These are phyloP conservation scores for Aplocera efformata DNA, from an alignment of 2,888 invertebrate genomes.

Conservation along the genomic window DNA sequence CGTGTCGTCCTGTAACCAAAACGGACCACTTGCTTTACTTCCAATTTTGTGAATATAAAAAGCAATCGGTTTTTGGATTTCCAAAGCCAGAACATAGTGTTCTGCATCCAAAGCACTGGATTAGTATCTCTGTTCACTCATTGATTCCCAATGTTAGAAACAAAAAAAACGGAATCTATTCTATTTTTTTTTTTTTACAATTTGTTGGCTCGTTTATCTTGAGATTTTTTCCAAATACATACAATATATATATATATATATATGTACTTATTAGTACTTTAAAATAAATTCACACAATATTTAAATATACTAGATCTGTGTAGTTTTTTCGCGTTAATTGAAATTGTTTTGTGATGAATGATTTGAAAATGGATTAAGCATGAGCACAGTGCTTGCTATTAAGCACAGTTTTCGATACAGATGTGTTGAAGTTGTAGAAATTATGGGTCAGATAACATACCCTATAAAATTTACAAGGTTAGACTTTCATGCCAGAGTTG, in stretches of 20 bases:
- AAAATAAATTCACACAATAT: no score
- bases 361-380: slow-evolving; percentile 13
- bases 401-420: slow-evolving; percentile 7
- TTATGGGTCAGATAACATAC: slow-evolving; percentile 54
- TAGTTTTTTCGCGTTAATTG: slow-evolving; percentile 36
- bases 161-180: no score
- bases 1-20: slow-evolving; percentile 91
- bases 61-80: slow-evolving; percentile 18
- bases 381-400: slow-evolving; percentile 18
- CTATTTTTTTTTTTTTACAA: no score
- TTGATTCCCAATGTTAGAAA: slow-evolving; percentile 9
- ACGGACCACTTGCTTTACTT: slow-evolving; percentile 39
- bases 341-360: slow-evolving; percentile 21
- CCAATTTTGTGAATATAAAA: slow-evolving; percentile 6
- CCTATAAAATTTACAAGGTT: slow-evolving; percentile 12
- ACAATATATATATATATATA: no score
- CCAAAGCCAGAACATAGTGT: neutral
- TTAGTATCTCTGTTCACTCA: slow-evolving; percentile 8
- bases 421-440: slow-evolving; percentile 32
- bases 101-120: slow-evolving; percentile 1
- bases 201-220: no score
- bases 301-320: slow-evolving; percentile 64
- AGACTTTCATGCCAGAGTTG: slow-evolving; percentile 21
- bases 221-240: slow-evolving; percentile 1
- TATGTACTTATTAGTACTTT: no score